These are phyloP conservation scores for Leptothorax acervorum DNA, from an alignment of 2,888 invertebrate genomes.

Conservation along the genomic window DNA sequence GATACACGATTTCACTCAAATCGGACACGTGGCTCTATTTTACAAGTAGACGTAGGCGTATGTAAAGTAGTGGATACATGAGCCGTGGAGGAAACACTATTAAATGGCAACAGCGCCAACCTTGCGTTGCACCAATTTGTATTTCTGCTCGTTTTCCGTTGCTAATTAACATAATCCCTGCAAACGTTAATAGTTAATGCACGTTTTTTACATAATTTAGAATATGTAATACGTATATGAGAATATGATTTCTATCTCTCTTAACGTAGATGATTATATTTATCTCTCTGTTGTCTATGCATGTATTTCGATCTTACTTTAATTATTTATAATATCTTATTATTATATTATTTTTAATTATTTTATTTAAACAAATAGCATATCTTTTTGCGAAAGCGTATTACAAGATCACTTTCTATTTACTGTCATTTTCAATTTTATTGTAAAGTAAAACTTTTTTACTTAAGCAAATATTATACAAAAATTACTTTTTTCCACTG, in stretches of 20 bases:
- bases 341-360: background rate
- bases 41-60: conserved; percentile 18
- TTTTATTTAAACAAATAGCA: background rate
- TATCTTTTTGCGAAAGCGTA: background rate
- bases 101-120: conserved; percentile 20
- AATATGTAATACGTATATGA: background rate
- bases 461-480: background rate
- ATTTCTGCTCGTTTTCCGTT: conserved; percentile 1
- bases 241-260: background rate
- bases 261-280: background rate
- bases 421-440: background rate
- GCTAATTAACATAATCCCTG: conserved; percentile 9
- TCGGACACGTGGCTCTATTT: conserved; percentile 10
- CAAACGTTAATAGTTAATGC: background rate
- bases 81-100: conserved; percentile 21
- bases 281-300: background rate
- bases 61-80: conserved; percentile 32
- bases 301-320: background rate
- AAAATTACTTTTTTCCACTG: background rate
- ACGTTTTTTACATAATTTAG: background rate
- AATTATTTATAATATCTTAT: background rate
- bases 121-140: background rate
- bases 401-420: background rate
- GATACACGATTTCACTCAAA: conserved; percentile 45
- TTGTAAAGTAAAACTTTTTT: background rate